Evolutionary conservation across 2,888 invertebrate species (phyloP), one percentile per base, ranked within the genome.

Genomic region (Pecten maximus): DNA sequence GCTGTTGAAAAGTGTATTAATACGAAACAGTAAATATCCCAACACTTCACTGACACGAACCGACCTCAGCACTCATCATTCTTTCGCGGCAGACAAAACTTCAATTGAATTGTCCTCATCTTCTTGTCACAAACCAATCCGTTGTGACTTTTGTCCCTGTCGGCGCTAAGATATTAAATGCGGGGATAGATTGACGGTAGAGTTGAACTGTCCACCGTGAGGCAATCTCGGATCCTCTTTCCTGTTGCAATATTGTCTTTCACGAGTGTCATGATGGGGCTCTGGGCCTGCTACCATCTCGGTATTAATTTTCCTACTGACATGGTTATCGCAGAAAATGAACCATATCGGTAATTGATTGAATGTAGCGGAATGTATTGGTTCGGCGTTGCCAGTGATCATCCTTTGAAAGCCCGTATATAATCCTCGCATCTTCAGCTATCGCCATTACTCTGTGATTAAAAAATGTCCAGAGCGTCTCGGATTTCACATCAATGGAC

Each of bases 291-390:
- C 40, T 35, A 87, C 28, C 88, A 40, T 28, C 40, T 40, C 88
- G 40, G 88, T 44, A 44, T 88, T 88, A 88, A 88, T 88, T 88
- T 88, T 88, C 88, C 28, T 48, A 44, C 88, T 48, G 88, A 88
- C 88, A 88, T 40, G 48, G 48, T 88, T 88, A 88, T 88, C 40
- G 35, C 28, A 28, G 88, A 88, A 88, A 48, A 88, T 44, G 88
- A 88, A 44, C 44, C 48, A 40, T 48, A 44, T 48, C 16, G 48
- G 88, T 88, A 88, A 88, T 88, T 88, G 88, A 88, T 88, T 88
- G 88, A 88, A 88, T 88, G 88, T 48, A 40, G 88, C 74, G 74
- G 74, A 74, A 74, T 74, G 74, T 16, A 74, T 74, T 74, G 74
- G 74, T 35, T 54, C 54, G 6, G 19, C 54, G 16, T 8, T 74